These are phyloP conservation scores for Chelon auratus DNA, from an alignment of 2,797 vertebrate species.

Conservation along the genomic window DNA sequence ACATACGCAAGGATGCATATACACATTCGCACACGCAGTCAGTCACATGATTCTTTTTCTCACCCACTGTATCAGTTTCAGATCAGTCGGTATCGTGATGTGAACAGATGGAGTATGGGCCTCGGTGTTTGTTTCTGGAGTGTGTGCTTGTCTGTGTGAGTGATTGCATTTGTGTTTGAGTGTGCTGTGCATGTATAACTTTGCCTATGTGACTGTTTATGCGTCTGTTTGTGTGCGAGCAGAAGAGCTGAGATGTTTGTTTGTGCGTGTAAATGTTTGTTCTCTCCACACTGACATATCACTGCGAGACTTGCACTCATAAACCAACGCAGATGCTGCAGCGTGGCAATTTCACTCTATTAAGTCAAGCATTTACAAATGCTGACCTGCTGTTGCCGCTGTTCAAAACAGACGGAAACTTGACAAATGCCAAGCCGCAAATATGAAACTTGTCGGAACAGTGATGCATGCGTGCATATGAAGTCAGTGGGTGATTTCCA, in stretches of 20 bases:
- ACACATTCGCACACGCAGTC: constrained; percentile 1
- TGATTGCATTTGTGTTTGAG: constrained; percentile 4
- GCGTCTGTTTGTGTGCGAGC: neutral
- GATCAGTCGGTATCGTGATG: constrained; percentile 15
- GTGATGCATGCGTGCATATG: neutral
- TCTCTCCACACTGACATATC: neutral
- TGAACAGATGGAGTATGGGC: constrained; percentile 3
- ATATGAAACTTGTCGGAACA: neutral
- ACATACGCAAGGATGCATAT: neutral
- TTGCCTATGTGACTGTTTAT: neutral
- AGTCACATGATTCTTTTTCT: neutral
- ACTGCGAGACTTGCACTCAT: neutral
- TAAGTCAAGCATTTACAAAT: constrained; percentile 6
- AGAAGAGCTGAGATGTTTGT: neutral
- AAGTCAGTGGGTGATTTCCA: neutral
- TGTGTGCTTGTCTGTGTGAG: constrained; percentile 1
- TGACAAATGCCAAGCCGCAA: neutral
- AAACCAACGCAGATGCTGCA: constrained; percentile 9
- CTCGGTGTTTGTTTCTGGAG: constrained; percentile 1
- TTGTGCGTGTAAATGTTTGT: constrained; percentile 21
- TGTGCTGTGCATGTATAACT: constrained; percentile 15
- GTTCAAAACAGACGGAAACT: constrained; percentile 8
- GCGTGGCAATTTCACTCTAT: neutral
- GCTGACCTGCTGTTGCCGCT: constrained; percentile 7
- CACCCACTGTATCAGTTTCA: constrained; percentile 3